Evolutionary conservation across 1,140 invertebrate genomes (phyloP).

Genomic region (Lordiphosa stackelbergi): DNA sequence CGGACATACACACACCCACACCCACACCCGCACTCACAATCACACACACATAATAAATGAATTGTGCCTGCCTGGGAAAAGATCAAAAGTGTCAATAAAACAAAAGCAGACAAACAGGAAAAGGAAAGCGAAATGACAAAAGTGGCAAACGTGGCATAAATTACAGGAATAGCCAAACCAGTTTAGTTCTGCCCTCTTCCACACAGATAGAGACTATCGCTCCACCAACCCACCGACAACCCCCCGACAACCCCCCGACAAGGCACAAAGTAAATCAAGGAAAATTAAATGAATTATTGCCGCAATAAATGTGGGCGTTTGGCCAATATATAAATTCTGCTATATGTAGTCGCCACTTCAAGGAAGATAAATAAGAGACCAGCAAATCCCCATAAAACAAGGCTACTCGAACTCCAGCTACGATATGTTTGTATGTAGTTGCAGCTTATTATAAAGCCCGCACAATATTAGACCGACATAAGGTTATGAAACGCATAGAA

Average conservation of each 20-base stretch:
- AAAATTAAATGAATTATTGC: constrained; percentile 75
- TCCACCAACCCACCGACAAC: neutral
- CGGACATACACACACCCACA: constrained; percentile 29
- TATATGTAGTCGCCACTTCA: constrained; percentile 36
- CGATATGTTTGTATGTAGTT: too few species aligned
- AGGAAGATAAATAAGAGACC: constrained; percentile 8
- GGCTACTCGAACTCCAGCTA: constrained; percentile 10
- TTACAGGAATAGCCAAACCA: constrained; percentile 30
- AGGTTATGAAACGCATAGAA: too few species aligned
- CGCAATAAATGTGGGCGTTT: constrained; percentile 65
- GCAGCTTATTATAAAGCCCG: too few species aligned
- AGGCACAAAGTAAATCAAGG: constrained; percentile 53
- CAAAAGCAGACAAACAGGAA: constrained; percentile 56
- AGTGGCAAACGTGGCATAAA: constrained; percentile 73
- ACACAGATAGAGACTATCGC: constrained; percentile 6
- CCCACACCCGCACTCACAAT: constrained; percentile 26
- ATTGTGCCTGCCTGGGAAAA: constrained; percentile 65
- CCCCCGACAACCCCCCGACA: constrained; percentile 3
- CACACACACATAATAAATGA: constrained; percentile 61
- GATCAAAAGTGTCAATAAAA: constrained; percentile 75
- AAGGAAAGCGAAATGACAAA: constrained; percentile 60
- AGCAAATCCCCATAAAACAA: constrained; percentile 11
- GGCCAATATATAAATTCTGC: constrained; percentile 53
- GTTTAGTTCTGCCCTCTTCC: constrained; percentile 4
- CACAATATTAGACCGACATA: too few species aligned